Base-by-base conservation (phyloP, 1,140 invertebrate species). In the Cyclina sinensis region DNA sequence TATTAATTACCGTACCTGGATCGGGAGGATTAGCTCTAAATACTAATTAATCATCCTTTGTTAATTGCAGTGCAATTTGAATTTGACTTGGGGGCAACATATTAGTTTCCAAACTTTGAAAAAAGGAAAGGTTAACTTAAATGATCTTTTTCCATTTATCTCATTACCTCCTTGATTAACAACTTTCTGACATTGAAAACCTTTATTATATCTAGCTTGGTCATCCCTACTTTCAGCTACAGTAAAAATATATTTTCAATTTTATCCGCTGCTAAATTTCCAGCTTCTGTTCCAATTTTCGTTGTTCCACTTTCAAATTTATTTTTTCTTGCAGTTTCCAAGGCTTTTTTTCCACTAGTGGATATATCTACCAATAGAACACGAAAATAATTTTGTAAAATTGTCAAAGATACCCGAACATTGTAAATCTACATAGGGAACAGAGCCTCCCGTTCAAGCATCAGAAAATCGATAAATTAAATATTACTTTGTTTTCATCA, bases 181-280 rank as follows among this genome's bases (percentile, higher is more conserved):
- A 11, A 12, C n/a, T n/a, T 65, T 65, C 24, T 4, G 18, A 30
- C 3, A 3, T 3, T 7, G 9, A 54, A 54, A 54, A 7, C 21
- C 51, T 18, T 18, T 54, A 18, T n/a, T 18, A 27, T 30, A 12
- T 35, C 27, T 30, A 18, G 62, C 24, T 18, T 35, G 32, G 12
- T 65, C n/a, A 30, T 65, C 62, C 30, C 32, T 65, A 30, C 62
- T 65, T 65, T 65, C 24, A 30, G 62, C 62, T n/a, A n/a, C n/a
- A 30, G 11, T 65, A 30, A 30, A 14, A 18, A 9, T 32, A 35
- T 32, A 2, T 30, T 65, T 30, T 65, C 51, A 2, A 54, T 54
- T 18, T 54, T 54, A 18, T 54, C 51, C 21, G 5, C 51, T 3
- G 51, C 51, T 4, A 54, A 54, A 54, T 54, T 54, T n/a, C 21